These are phyloP conservation scores for Thomomys bottae DNA, from an alignment of 2,113 vertebrate genomes.

Conservation along the genomic window DNA sequence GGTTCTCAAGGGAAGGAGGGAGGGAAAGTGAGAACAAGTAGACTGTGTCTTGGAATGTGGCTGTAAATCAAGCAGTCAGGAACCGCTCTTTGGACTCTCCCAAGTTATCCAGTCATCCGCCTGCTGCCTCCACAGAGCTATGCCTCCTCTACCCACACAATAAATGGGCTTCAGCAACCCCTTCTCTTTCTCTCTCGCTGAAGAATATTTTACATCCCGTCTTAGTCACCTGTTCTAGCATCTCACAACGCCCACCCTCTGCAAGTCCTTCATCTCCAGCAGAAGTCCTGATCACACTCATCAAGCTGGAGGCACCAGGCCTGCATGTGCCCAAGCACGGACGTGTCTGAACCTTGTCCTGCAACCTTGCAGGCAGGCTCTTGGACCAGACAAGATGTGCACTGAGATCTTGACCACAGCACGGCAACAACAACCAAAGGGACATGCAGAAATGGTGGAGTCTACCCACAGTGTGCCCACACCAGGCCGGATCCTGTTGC, in stretches of 20 bases:
- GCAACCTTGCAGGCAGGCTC: background rate
- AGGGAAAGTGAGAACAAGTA: background rate
- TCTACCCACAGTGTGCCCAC: background rate
- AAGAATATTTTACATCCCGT: conserved; percentile 34
- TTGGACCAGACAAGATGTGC: background rate
- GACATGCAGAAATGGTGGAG: background rate
- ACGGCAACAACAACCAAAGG: background rate
- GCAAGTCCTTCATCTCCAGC: background rate
- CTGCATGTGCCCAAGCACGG: no score
- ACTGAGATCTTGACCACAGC: background rate
- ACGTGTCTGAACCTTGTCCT: no score
- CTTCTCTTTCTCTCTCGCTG: background rate
- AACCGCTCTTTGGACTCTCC: background rate
- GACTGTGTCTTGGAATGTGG: background rate
- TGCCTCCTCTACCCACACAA: conserved; percentile 47
- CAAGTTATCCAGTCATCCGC: background rate
- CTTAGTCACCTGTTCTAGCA: conserved; percentile 56
- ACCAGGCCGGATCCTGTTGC: rapidly evolving
- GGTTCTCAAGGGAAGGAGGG: background rate
- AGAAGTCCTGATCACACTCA: background rate
- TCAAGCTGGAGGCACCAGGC: background rate
- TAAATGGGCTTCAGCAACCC: conserved; percentile 19
- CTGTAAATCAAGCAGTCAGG: background rate
- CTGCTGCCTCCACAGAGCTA: conserved; percentile 31
- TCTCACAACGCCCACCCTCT: conserved; percentile 52